These are phyloP conservation scores for Odontomyia ornata DNA, from an alignment of 2,888 invertebrate genomes.

Conservation along the genomic window DNA sequence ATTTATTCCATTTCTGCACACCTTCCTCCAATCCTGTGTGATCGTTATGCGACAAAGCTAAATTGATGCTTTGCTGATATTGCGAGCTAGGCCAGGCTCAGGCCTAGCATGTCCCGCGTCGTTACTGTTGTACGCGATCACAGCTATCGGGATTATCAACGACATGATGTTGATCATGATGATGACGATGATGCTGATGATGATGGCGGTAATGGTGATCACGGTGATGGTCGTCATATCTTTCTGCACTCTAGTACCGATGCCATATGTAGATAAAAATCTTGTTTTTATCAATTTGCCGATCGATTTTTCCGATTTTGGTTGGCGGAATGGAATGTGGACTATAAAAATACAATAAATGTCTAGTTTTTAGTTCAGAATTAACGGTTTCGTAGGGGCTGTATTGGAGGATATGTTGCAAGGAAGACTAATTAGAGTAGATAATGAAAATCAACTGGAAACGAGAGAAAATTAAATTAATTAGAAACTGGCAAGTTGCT, in stretches of 20 bases:
- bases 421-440: too few species aligned
- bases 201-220: slow-evolving; percentile 33
- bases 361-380: slow-evolving; percentile 36
- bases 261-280: slow-evolving; percentile 48
- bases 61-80: slow-evolving; percentile 21
- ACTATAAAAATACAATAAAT: slow-evolving; percentile 11
- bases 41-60: slow-evolving; percentile 30
- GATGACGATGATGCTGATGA: slow-evolving; percentile 6
- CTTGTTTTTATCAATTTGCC: slow-evolving; percentile 48
- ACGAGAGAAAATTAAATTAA: too few species aligned
- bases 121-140: slow-evolving; percentile 18
- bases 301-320: slow-evolving; percentile 45
- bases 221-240: slow-evolving; percentile 24
- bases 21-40: slow-evolving; percentile 6
- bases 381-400: too few species aligned
- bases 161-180: slow-evolving; percentile 32
- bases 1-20: slow-evolving; percentile 26
- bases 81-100: neutral
- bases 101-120: neutral
- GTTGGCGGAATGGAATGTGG: neutral
- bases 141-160: slow-evolving; percentile 38
- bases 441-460: too few species aligned
- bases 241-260: slow-evolving; percentile 33
- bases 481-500: too few species aligned
- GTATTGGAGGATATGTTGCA: too few species aligned